These are phyloP conservation scores for Ceuthmochares aereus DNA, from an alignment of 2,113 vertebrate species.

Conservation along the genomic window DNA sequence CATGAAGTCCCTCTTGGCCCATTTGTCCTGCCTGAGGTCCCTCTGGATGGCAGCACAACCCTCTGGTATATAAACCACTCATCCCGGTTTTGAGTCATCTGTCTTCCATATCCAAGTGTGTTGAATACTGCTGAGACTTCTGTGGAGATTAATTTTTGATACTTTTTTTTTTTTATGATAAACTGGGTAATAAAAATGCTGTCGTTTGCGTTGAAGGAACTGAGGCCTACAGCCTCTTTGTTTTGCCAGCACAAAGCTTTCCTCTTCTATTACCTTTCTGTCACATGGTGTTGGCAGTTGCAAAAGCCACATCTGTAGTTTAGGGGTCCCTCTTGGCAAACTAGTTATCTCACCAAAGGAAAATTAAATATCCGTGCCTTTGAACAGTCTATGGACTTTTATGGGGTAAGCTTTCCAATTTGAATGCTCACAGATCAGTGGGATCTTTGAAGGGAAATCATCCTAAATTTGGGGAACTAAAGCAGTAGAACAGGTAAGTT, in stretches of 20 bases:
- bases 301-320: neutral
- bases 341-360: neutral
- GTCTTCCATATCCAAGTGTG: neutral
- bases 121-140: neutral
- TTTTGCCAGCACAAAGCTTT: neutral
- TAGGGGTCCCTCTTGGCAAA: neutral
- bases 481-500: neutral
- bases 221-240: neutral
- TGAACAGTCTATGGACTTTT: neutral
- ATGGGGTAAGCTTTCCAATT: neutral
- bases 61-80: neutral
- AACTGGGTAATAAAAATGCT: neutral
- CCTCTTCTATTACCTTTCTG: neutral
- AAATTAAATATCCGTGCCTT: neutral
- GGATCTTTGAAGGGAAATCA: neutral
- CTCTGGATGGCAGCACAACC: neutral
- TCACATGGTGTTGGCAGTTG: neutral
- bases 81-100: neutral
- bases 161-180: neutral
- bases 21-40: too few relatives aligned
- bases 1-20: neutral
- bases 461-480: neutral
- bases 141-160: neutral
- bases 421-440: neutral
- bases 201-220: neutral